Percentiles rank a stretch among this genome's conserved stretches.
Conservation (phyloP, 1,140 invertebrate genomes). For the Drosophila kurseongensis region DNA sequence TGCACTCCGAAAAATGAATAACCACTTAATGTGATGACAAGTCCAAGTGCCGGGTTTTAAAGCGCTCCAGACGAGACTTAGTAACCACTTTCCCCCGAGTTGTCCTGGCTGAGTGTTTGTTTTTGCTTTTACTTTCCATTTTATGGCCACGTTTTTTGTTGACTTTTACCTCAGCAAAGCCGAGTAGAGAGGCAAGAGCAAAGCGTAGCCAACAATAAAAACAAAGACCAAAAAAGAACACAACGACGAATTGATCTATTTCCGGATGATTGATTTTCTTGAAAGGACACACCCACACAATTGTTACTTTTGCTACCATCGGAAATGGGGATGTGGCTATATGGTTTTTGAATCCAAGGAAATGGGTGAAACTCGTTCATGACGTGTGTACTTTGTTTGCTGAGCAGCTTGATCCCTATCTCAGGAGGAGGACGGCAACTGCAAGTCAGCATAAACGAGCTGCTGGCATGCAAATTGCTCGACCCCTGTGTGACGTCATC, state of each 20-base stretch:
- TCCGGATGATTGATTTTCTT: constrained; percentile 78
- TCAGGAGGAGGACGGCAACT: constrained; percentile 25
- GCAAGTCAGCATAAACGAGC: constrained; percentile 75
- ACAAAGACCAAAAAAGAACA: constrained; percentile 56
- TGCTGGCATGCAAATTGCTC: constrained; percentile 70
- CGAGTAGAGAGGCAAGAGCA: neutral
- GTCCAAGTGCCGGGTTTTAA: constrained; percentile 16
- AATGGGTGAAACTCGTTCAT: constrained; percentile 33
- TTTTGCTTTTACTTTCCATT: constrained; percentile 12
- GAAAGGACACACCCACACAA: constrained; percentile 49
- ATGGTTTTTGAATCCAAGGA: neutral
- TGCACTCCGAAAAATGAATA: constrained; percentile 19
- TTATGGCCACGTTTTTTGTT: constrained; percentile 19
- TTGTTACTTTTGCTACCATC: constrained; percentile 32
- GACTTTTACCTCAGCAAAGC: constrained; percentile 25
- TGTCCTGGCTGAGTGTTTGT: neutral
- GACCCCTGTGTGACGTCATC: constrained; percentile 58
- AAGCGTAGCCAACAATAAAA: constrained; percentile 51
- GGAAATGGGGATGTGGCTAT: constrained; percentile 32
- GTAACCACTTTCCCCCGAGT: neutral
- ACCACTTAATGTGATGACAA: constrained; percentile 14
- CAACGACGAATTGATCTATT: constrained; percentile 70
- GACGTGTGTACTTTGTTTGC: constrained; percentile 64
- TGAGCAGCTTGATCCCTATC: constrained; percentile 42
- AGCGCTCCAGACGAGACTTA: constrained; percentile 20